Base-by-base conservation (phyloP, 2,113 vertebrate genomes). In the Protomyctophum bolini region DNA sequence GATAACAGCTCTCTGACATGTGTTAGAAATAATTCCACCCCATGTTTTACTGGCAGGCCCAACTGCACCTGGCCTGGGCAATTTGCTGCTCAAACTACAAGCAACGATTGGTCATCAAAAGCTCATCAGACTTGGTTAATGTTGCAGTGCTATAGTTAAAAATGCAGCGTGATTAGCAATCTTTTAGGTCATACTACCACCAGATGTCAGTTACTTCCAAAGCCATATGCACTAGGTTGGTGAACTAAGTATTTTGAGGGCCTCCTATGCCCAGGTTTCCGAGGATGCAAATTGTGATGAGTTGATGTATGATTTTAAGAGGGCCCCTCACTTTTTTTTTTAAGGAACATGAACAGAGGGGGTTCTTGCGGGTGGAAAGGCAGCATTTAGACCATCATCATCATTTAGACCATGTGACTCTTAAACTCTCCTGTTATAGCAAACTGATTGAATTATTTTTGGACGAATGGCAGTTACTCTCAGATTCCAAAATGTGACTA, bases 401-500 rank as follows among this genome's bases (percentile, higher is more conserved):
- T 21, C 79, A 70, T 66, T 70, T 58, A 46, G 75, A 62, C 63
- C 51, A 69, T 6, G 67, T 66, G 72, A 84, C 58, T 8, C 11
- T 76, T 28, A 63, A 68, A 68, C 46, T 11, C 1, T 21, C 41
- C 29, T 28, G 57, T 66, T 12, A 41, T 61, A 49, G 3, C 3
- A 58, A 46, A 0, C 51, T 55, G 67, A 11, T 55, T 10, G 57
- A 29, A 73, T 41, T 68, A 58, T 56, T 8, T 9, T 2, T 15
- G 15, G 14, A 9, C 2, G 12, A 50, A 29, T 48, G 54, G 62
- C 59, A 10, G 70, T 21, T 73, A 56, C 7, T 54, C 65, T 72
- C 47, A 45, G 80, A 66, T 67, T 64, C 62, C 71, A 70, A 11
- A 76, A n/a, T 0, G 3, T 41, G 33, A 41, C 33, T 71, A 54